Evolutionary conservation across 2,888 invertebrate genomes (phyloP).

Genomic region (Balanococcus diminutus): DNA sequence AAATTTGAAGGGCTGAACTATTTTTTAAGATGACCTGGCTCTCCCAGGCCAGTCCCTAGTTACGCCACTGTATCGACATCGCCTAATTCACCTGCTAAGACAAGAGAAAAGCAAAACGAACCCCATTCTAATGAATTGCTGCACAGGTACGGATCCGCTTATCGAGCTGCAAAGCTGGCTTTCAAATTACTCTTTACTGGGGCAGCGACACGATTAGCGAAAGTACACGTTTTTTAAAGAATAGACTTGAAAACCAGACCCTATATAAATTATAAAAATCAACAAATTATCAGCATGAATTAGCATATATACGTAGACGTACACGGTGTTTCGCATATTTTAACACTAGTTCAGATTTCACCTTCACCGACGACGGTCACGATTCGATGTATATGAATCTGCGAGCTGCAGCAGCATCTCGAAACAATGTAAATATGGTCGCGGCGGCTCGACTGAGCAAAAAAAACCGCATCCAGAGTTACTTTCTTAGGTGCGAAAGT

Average conservation of each 20-base stretch:
- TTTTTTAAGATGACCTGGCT: no score
- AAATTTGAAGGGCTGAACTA: no score
- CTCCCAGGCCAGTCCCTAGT: no score
- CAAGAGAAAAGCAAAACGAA: no score
- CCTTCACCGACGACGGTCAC: slow-evolving; percentile 1
- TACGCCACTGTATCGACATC: no score
- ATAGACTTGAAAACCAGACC: slow-evolving; percentile 1
- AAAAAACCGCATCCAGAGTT: neutral
- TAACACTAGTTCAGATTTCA: slow-evolving; percentile 21
- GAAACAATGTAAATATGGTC: slow-evolving; percentile 21
- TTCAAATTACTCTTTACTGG: slow-evolving; percentile 5
- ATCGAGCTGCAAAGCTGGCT: neutral
- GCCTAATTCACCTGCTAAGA: no score
- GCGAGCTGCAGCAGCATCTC: neutral
- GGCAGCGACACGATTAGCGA: slow-evolving; percentile 11
- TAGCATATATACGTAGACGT: neutral
- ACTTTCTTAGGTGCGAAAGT: neutral
- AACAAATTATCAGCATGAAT: slow-evolving; percentile 35
- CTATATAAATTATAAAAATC: slow-evolving; percentile 39
- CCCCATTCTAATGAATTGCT: no score
- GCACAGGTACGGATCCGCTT: no score
- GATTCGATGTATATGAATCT: neutral
- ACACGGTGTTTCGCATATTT: slow-evolving; percentile 23
- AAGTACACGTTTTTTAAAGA: neutral
- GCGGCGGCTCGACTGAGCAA: neutral